These are phyloP conservation scores for Chlorocebus sabaeus DNA, from an alignment of 2,113 vertebrate species.

Conservation along the genomic window DNA sequence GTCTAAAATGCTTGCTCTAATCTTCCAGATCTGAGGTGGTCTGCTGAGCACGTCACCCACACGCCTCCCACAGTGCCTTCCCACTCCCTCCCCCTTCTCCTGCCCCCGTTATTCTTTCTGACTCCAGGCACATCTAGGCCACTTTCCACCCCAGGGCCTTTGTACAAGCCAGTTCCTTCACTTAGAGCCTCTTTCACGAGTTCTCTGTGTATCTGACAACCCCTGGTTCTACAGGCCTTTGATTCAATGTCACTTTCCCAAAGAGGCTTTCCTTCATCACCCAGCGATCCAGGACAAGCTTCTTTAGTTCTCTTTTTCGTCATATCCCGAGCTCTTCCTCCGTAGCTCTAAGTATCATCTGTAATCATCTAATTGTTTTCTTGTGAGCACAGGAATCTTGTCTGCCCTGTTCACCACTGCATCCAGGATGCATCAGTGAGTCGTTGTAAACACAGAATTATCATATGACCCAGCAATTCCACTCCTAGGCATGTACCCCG, in stretches of 20 bases:
- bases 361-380: background rate
- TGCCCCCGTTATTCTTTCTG: background rate
- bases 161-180: too few species aligned
- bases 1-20: background rate
- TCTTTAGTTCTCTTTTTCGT: background rate
- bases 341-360: background rate
- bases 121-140: background rate
- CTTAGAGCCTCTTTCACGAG: background rate
- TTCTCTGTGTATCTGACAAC: background rate
- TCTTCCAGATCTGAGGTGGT: background rate
- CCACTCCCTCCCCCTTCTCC: background rate
- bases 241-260: background rate
- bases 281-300: background rate
- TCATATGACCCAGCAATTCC: background rate
- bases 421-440: background rate
- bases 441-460: background rate
- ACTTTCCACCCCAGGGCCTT: background rate
- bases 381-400: background rate
- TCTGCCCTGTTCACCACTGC: background rate
- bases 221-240: too few species aligned
- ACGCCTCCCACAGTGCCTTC: background rate
- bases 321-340: background rate
- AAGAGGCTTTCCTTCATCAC: background rate
- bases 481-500: accelerated
- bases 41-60: background rate